Percentiles rank a stretch among this genome's conserved stretches.
phyloP scores from a whole-genome alignment of 2,797 vertebrate genomes.

The Botia almorhae region DNA sequence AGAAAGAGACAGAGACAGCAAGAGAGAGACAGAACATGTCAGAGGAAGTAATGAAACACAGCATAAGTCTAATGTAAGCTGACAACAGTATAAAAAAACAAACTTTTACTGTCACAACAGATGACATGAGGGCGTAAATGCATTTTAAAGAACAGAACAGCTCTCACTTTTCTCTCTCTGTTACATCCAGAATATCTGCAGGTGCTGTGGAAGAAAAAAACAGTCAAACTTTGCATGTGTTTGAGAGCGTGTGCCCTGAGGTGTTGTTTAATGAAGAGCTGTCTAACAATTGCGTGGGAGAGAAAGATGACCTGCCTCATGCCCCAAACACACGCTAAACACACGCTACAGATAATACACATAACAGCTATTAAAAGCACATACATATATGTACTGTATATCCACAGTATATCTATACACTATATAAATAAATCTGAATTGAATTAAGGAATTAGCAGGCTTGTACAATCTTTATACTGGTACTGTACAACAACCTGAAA shows the following conservation, averaged over 20 bases:
- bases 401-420: not conserved
- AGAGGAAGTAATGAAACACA: not conserved
- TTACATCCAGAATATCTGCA: constrained; percentile 83
- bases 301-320: constrained; percentile 33
- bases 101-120: constrained; percentile 33
- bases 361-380: not conserved
- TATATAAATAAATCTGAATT: too few species aligned
- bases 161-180: constrained; percentile 85
- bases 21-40: not conserved
- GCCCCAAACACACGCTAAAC: constrained; percentile 1
- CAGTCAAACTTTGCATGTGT: constrained; percentile 28
- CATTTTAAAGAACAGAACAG: not conserved
- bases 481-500: not conserved
- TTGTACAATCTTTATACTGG: not conserved
- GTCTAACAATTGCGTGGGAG: constrained; percentile 44
- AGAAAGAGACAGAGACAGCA: constrained; percentile 11
- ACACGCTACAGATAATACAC: not conserved
- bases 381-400: too few species aligned
- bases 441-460: too few species aligned
- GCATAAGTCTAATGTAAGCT: not conserved
- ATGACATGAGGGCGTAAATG: constrained; percentile 4
- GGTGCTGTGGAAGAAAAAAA: constrained; percentile 73
- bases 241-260: constrained; percentile 41
- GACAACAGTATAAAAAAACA: not conserved
- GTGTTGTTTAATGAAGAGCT: constrained; percentile 41